Evolutionary conservation across 2,797 vertebrate genomes (phyloP).

Genomic region (Rhabdophis nuchalis): DNA sequence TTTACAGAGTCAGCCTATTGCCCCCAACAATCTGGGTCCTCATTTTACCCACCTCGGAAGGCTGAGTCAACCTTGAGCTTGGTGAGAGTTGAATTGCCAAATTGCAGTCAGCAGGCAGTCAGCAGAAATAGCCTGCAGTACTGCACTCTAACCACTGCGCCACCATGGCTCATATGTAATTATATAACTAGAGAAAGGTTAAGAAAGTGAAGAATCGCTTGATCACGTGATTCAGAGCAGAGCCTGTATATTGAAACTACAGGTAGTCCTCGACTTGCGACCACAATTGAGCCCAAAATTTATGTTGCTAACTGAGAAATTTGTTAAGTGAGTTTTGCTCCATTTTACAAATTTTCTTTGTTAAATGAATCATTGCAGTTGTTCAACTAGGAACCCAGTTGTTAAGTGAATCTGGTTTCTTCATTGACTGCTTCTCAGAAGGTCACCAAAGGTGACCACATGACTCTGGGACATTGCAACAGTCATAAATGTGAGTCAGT

Average conservation of each 20-base stretch:
- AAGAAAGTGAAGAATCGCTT: not conserved
- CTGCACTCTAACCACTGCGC: too few species aligned
- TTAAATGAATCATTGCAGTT: not conserved
- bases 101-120: too few species aligned
- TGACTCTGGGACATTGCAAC: not conserved
- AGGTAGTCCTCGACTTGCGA: not conserved
- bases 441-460: too few species aligned
- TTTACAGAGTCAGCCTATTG: too few species aligned
- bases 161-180: not conserved
- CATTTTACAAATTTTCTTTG: not conserved
- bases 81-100: too few species aligned
- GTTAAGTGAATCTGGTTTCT: not conserved
- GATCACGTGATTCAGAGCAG: not conserved
- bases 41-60: too few species aligned
- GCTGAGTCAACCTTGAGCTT: too few species aligned
- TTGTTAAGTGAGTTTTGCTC: not conserved
- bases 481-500: too few species aligned
- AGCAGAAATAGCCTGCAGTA: too few species aligned
- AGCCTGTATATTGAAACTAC: not conserved
- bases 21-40: too few species aligned
- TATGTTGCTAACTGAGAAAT: not conserved
- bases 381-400: not conserved
- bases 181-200: not conserved
- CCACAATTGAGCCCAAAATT: not conserved
- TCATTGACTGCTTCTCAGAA: not conserved